Conservation (phyloP, 2,113 vertebrate genomes). For the Chaetura pelagica region DNA sequence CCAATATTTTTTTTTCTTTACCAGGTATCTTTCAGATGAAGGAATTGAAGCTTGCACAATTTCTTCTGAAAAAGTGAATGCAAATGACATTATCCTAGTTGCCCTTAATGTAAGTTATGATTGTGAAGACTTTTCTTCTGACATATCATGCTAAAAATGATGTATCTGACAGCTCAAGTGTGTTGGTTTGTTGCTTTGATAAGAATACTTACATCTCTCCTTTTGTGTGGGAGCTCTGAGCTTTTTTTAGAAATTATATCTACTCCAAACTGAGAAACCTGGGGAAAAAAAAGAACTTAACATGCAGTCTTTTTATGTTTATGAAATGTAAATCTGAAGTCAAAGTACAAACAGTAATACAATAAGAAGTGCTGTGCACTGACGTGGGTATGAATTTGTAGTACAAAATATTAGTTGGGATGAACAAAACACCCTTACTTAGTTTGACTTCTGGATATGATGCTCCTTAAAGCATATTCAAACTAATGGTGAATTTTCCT, state of each 20-base stretch:
- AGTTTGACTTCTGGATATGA: background rate
- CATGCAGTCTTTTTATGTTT: background rate
- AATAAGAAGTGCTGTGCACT: background rate
- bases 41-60: constrained; percentile 90
- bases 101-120: constrained; percentile 92
- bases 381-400: background rate
- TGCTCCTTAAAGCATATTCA: background rate
- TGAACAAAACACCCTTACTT: background rate
- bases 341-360: background rate
- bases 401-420: background rate
- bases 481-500: background rate
- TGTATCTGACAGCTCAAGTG: background rate
- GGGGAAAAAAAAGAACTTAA: background rate
- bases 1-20: constrained; percentile 25
- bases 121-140: constrained; percentile 8
- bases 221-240: background rate
- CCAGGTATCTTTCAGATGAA: constrained; percentile 95
- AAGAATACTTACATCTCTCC: no score
- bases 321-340: background rate
- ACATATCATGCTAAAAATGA: background rate
- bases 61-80: constrained; percentile 84
- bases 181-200: background rate
- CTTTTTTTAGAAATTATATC: background rate
- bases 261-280: background rate
- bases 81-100: constrained; percentile 87